phyloP scores from a whole-genome alignment of 2,888 invertebrate genomes.

The Andrena bicolor region DNA sequence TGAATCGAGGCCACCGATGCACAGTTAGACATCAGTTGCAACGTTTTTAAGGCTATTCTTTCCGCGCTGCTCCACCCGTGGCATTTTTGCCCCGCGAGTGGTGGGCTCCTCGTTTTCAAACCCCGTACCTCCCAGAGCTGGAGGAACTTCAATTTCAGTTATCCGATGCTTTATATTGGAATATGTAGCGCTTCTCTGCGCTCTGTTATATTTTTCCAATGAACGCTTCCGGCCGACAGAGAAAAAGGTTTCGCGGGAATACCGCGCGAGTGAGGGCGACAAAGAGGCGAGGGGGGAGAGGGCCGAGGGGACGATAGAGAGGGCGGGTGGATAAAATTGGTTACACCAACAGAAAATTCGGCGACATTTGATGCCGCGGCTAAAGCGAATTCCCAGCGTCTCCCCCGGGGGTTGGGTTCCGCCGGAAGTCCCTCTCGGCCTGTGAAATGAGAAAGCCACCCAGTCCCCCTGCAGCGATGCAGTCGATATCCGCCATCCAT shows the following conservation, averaged over 20 bases:
- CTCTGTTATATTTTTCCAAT: conserved; percentile 25
- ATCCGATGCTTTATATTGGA: neutral
- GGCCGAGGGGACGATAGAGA: neutral
- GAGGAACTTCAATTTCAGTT: conserved; percentile 35
- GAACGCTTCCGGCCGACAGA: neutral
- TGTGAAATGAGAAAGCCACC: conserved; percentile 76
- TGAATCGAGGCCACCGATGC: neutral
- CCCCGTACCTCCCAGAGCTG: neutral
- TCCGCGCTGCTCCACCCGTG: neutral
- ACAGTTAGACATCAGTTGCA: neutral
- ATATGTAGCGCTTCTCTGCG: neutral
- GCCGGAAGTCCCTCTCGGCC: conserved; percentile 73
- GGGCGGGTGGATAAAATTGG: conserved; percentile 41
- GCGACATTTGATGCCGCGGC: conserved; percentile 50
- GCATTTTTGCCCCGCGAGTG: neutral
- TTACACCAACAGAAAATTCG: conserved; percentile 60
- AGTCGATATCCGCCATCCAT: conserved; percentile 75
- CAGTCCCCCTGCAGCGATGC: conserved; percentile 65
- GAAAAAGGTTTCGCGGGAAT: neutral
- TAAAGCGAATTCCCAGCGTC: conserved; percentile 65
- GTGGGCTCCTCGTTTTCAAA: neutral
- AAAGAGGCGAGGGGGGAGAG: neutral
- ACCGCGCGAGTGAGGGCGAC: neutral
- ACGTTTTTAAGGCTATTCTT: neutral
- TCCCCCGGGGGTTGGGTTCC: conserved; percentile 62